Conservation (phyloP, 2,113 vertebrate genomes). For the Okapia johnstoni region DNA sequence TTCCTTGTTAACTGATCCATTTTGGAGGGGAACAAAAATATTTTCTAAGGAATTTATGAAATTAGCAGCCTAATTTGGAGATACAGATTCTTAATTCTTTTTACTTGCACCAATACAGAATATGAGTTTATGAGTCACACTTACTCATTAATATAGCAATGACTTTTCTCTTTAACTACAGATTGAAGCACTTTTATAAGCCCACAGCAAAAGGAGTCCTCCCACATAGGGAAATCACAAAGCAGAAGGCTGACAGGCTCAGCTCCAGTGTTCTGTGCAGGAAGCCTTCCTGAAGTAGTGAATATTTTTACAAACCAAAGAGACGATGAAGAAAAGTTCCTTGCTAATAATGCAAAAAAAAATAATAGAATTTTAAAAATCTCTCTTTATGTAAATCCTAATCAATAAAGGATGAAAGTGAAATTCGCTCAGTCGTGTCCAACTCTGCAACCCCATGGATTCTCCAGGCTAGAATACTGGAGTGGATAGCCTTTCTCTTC, state of each 20-base stretch:
- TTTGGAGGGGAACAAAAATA: not conserved
- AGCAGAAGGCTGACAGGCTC: constrained; percentile 43
- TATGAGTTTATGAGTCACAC: constrained; percentile 44
- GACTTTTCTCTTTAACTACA: constrained; percentile 43
- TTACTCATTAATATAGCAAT: constrained; percentile 19
- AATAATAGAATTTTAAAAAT: not conserved
- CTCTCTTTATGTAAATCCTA: not conserved
- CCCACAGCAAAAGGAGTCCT: constrained; percentile 16
- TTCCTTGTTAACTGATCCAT: not conserved
- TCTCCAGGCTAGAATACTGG: not conserved
- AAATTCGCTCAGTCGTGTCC: not conserved
- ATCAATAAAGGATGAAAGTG: not conserved
- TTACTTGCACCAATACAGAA: not conserved
- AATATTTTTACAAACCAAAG: not conserved
- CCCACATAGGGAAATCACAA: constrained; percentile 34
- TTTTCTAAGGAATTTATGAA: constrained; percentile 13
- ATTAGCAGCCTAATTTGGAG: constrained; percentile 17
- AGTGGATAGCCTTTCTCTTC: not conserved
- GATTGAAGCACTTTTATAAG: not conserved
- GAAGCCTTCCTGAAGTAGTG: not conserved
- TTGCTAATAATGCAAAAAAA: constrained; percentile 1
- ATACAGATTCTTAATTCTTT: not conserved
- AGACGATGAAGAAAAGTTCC: not conserved
- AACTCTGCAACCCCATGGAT: not conserved
- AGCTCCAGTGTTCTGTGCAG: not conserved